These are phyloP conservation scores for Ammospiza maritima DNA, from an alignment of 2,797 vertebrate genomes.

Conservation along the genomic window DNA sequence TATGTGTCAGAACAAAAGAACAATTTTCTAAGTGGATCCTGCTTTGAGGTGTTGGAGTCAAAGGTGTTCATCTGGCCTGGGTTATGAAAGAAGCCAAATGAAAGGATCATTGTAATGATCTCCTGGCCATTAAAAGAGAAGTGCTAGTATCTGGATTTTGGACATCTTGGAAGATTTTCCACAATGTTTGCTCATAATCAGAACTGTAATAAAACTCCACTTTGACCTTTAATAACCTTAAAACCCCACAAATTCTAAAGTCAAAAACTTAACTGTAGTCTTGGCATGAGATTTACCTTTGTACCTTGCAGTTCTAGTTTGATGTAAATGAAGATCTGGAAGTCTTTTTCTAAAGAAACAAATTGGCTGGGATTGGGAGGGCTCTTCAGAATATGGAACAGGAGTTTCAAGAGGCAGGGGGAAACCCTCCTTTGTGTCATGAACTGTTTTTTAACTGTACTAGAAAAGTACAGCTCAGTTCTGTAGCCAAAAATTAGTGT, in stretches of 20 bases:
- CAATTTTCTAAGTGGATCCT: background rate
- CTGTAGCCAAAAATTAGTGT: background rate
- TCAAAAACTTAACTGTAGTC: background rate
- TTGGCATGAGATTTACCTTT: background rate
- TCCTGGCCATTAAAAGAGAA: background rate
- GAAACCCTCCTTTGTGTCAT: background rate
- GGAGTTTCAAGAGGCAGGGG: background rate
- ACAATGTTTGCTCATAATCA: background rate
- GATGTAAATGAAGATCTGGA: background rate
- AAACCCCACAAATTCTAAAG: background rate
- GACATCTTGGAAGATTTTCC: background rate
- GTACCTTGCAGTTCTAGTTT: background rate
- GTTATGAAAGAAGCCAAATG: background rate
- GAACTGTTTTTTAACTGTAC: background rate
- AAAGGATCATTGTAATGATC: background rate
- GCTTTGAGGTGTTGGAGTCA: background rate
- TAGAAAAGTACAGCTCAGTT: background rate
- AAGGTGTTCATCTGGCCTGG: background rate
- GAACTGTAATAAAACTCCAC: background rate
- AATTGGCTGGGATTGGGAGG: background rate
- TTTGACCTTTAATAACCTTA: background rate
- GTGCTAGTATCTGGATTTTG: background rate
- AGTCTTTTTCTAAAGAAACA: background rate
- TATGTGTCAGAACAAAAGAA: background rate
- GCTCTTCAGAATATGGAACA: background rate